phyloP scores from a whole-genome alignment of 2,888 invertebrate species.

The Cantharis flavilabris region DNA sequence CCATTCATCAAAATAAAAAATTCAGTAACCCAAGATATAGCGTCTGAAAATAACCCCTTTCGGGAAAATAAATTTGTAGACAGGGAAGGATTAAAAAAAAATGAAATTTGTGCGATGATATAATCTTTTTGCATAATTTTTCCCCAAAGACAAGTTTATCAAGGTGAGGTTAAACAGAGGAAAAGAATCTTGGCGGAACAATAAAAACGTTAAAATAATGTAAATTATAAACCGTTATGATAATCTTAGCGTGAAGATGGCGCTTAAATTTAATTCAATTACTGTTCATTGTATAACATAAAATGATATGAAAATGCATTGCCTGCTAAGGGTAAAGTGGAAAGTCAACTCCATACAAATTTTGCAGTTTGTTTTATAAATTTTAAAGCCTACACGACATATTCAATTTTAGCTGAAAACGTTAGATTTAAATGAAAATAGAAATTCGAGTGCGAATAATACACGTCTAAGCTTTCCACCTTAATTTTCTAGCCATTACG shows the following conservation, averaged over 20 bases:
- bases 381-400: slow-evolving; percentile 23
- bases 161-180: not conserved
- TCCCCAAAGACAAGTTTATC: not conserved
- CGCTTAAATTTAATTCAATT: slow-evolving; percentile 5
- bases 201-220: not conserved
- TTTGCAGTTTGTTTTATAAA: slow-evolving; percentile 19
- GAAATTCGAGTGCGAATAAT: slow-evolving; percentile 29
- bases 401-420: slow-evolving; percentile 25
- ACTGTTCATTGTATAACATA: not conserved
- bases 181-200: not conserved
- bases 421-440: slow-evolving; percentile 29
- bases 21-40: not conserved
- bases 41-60: not conserved
- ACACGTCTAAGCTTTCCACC: slow-evolving; percentile 29
- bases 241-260: not conserved
- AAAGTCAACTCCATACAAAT: slow-evolving; percentile 11
- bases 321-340: not conserved
- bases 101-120: not conserved
- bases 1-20: not conserved
- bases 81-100: not conserved
- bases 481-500: slow-evolving; percentile 29
- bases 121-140: not conserved
- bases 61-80: not conserved
- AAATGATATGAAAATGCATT: not conserved
- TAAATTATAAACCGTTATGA: not conserved